Base-by-base conservation (phyloP, 2,113 vertebrate genomes). In the Numida meleagris region DNA sequence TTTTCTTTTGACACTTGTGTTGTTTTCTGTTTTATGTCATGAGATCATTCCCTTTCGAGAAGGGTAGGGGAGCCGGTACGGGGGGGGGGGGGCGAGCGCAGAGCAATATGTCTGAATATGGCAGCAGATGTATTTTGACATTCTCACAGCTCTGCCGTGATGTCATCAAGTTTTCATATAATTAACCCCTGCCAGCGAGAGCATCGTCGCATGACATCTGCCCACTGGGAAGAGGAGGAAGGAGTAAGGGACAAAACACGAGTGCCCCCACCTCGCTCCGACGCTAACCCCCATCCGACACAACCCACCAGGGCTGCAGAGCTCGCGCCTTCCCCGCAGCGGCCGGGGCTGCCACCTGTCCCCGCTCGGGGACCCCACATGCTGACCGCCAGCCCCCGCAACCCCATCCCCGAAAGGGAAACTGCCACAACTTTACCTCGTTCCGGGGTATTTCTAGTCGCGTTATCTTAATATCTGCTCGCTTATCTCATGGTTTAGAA, bases 401-500 rank as follows among this genome's bases (percentile, higher is more conserved):
- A 13, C 5, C 2, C 0, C 36, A 42, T 65, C 95, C 78, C 91
- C 82, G 67, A 50, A 46, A 38, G 57, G 74, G 93, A 92, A 96
- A 78, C 7, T 45, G 73, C 85, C 90, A 81, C 58, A 90, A 94
- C 80, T 96, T 97, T 84, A 94, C 83, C 91, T 95, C 96, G 12
- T 67, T 76, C 88, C 95, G 71, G 82, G 3, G 71, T 87, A 94
- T 90, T 97, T 96, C 95, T 94, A 74, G 96, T 94, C 88, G 88
- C 78, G 80, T 97, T 97, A 95, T 97, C 96, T 97, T 98, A 97
- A 95, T 98, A 98, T 98, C 97, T 97, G 96, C 97, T 98, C 97
- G 98, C 98, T 98, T 98, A 98, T 98, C 98, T 98, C 97, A 96
- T 83, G 97, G 96, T 98, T 98, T 98, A 97, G 97, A 98, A 98